Conservation (phyloP, 1,140 invertebrate species). For the Drosophila setifemur region DNA sequence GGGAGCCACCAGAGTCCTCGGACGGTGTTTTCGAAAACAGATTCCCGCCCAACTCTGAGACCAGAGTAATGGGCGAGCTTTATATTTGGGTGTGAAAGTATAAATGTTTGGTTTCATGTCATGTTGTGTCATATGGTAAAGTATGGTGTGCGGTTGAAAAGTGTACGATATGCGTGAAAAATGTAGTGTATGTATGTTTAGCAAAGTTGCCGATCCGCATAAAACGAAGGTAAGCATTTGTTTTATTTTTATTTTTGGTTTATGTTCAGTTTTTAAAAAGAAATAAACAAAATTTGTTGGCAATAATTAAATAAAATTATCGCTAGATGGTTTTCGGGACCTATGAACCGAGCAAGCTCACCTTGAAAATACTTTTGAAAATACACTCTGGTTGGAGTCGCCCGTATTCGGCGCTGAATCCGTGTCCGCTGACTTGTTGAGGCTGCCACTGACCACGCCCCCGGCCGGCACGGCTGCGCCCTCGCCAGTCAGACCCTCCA, state of each 20-base stretch:
- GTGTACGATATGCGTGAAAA: slow-evolving; percentile 2
- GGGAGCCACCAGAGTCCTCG: slow-evolving; percentile 88
- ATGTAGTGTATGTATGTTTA: slow-evolving; percentile 52
- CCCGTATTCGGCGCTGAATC: slow-evolving; percentile 83
- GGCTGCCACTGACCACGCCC: slow-evolving; percentile 69
- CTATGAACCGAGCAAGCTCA: slow-evolving; percentile 76
- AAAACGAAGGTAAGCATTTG: slow-evolving; percentile 76
- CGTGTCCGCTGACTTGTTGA: slow-evolving; percentile 72
- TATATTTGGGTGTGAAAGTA: slow-evolving; percentile 9
- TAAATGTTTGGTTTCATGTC: slow-evolving; percentile 7
- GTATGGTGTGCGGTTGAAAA: slow-evolving; percentile 1
- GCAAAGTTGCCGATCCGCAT: slow-evolving; percentile 77
- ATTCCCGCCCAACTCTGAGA: slow-evolving; percentile 92
- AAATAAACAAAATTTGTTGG: slow-evolving; percentile 68
- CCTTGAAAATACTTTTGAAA: slow-evolving; percentile 95
- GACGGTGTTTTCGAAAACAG: slow-evolving; percentile 94
- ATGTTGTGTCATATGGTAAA: too few species aligned
- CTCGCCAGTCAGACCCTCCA: slow-evolving; percentile 92
- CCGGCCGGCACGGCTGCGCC: slow-evolving; percentile 75
- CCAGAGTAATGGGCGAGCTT: slow-evolving; percentile 94
- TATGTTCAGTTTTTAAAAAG: slow-evolving; percentile 37
- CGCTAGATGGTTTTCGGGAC: neutral
- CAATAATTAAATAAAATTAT: slow-evolving; percentile 62
- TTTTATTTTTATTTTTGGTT: slow-evolving; percentile 10
- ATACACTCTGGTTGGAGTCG: slow-evolving; percentile 86